These are phyloP conservation scores for Stomatorhinus ivindoensis DNA, from an alignment of 2,113 vertebrate species.

Conservation along the genomic window DNA sequence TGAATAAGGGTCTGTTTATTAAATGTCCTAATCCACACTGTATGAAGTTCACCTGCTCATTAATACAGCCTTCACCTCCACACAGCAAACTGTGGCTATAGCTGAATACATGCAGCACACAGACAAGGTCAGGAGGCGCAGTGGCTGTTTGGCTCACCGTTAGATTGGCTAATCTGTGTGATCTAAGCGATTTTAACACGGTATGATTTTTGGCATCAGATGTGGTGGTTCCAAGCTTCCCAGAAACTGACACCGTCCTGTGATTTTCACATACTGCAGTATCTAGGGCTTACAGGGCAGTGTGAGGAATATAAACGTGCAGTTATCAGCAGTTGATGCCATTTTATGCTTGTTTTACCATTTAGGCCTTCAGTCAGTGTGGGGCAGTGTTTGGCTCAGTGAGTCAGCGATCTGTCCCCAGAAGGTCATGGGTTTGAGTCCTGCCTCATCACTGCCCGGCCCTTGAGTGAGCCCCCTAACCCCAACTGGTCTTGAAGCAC, in stretches of 20 bases:
- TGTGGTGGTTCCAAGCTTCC: not conserved
- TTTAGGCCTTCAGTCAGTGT: not conserved
- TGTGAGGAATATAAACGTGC: not conserved
- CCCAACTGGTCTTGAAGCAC: not conserved
- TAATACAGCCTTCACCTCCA: not conserved
- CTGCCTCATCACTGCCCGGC: not conserved
- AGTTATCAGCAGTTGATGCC: not conserved
- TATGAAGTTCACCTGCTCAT: not conserved
- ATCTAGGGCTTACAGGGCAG: not conserved
- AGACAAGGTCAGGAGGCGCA: not conserved
- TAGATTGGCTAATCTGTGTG: not conserved
- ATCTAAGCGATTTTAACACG: not conserved
- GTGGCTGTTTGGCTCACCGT: not conserved
- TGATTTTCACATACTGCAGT: not conserved
- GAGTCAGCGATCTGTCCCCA: not conserved
- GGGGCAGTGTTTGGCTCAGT: not conserved
- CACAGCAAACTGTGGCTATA: not conserved
- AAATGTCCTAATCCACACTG: not conserved
- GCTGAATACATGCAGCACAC: not conserved
- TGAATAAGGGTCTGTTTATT: not conserved
- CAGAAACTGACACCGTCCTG: not conserved
- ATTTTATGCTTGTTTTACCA: not conserved
- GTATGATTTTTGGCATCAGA: not conserved
- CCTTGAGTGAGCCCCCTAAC: not conserved
- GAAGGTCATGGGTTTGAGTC: not conserved